Conservation (phyloP, 2,797 vertebrate species). For the Amphiprion clarkii region DNA sequence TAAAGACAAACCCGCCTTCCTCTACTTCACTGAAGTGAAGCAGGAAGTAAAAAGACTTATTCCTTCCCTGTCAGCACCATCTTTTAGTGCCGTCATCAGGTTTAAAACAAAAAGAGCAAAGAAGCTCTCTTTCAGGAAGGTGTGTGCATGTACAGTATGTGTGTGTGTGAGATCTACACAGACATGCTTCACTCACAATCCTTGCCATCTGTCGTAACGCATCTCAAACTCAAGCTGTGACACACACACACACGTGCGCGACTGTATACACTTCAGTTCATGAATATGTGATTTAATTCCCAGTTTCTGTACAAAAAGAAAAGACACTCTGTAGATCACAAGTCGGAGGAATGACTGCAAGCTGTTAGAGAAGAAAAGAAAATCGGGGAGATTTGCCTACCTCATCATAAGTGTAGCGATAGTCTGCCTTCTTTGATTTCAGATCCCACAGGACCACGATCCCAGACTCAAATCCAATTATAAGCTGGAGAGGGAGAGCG, state of each 20-base stretch:
- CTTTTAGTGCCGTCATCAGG: neutral
- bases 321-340: slow-evolving; percentile 47
- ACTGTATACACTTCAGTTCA: slow-evolving; percentile 53
- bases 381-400: slow-evolving; percentile 83
- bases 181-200: slow-evolving; percentile 11
- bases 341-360: slow-evolving; percentile 42
- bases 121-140: neutral
- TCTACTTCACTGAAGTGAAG: slow-evolving; percentile 14
- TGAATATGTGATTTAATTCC: slow-evolving; percentile 75
- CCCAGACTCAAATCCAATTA: slow-evolving; percentile 99
- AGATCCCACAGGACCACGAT: slow-evolving; percentile 98
- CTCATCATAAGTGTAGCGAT: slow-evolving; percentile 98
- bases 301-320: slow-evolving; percentile 43
- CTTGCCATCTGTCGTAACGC: slow-evolving; percentile 14
- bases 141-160: neutral
- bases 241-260: neutral
- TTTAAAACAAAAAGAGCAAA: slow-evolving; percentile 16
- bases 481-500: slow-evolving; percentile 89
- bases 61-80: slow-evolving; percentile 20
- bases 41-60: slow-evolving; percentile 15
- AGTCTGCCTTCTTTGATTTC: slow-evolving; percentile 99
- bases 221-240: neutral
- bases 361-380: slow-evolving; percentile 47
- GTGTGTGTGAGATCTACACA: neutral
- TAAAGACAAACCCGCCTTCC: slow-evolving; percentile 3